Evolutionary conservation across 2,113 vertebrate species (phyloP).

Genomic region (Alosa alosa): DNA sequence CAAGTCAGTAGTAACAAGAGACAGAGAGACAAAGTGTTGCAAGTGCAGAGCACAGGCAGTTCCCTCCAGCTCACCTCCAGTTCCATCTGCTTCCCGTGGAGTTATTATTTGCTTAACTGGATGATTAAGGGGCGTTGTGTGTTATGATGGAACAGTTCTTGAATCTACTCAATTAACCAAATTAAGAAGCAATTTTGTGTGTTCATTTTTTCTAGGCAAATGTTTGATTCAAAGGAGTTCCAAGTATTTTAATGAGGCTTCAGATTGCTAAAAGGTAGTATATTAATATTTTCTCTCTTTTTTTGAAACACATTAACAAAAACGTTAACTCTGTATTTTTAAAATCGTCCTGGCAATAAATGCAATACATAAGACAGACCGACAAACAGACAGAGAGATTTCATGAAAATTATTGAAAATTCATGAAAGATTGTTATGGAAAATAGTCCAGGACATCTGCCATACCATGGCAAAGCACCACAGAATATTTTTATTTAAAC

Average conservation of each 20-base stretch:
- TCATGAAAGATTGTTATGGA: too few species aligned
- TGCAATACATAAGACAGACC: too few species aligned
- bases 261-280: neutral
- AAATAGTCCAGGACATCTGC: too few species aligned
- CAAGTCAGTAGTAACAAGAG: neutral
- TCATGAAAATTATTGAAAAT: too few species aligned
- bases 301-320: neutral
- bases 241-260: conserved; percentile 1
- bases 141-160: neutral
- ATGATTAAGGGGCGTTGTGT: neutral
- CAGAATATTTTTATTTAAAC: neutral
- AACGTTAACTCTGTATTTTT: neutral
- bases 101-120: neutral
- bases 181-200: neutral
- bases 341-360: too few species aligned
- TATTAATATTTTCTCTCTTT: neutral
- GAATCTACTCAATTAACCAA: neutral
- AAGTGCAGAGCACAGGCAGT: neutral
- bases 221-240: neutral
- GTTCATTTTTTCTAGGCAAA: neutral
- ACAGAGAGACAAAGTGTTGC: neutral
- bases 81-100: neutral
- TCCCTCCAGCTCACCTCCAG: neutral
- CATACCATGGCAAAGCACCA: too few species aligned
- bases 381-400: too few species aligned